phyloP scores from a whole-genome alignment of 2,797 vertebrate genomes.

The Lophius americanus region DNA sequence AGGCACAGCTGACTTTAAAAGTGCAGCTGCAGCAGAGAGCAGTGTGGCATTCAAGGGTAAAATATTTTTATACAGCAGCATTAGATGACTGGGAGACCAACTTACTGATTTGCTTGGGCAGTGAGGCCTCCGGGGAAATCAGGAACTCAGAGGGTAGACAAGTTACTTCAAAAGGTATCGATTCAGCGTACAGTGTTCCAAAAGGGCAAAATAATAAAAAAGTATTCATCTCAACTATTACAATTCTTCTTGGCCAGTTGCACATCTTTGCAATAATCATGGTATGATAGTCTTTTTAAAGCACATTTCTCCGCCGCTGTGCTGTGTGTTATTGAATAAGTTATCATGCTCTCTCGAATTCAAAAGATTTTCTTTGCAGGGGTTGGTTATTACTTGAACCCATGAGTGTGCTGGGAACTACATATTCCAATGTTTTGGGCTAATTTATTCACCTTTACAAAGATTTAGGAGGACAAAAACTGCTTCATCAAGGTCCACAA shows the following conservation, averaged over 20 bases:
- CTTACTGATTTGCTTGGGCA: conserved; percentile 9
- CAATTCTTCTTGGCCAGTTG: conserved; percentile 10
- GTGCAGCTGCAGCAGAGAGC: conserved; percentile 41
- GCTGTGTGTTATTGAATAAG: neutral
- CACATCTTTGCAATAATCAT: conserved; percentile 15
- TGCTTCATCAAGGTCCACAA: neutral
- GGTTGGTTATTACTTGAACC: too few species aligned
- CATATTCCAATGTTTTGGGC: neutral
- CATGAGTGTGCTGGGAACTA: neutral
- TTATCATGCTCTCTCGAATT: too few species aligned
- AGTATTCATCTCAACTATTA: neutral
- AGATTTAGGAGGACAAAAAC: neutral
- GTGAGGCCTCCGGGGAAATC: conserved; percentile 31
- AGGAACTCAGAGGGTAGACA: conserved; percentile 5
- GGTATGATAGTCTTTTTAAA: neutral
- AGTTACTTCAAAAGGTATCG: conserved; percentile 6
- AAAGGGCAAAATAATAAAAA: neutral
- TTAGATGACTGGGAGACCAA: conserved; percentile 10
- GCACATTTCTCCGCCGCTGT: neutral
- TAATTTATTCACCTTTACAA: neutral
- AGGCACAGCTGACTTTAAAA: conserved; percentile 38
- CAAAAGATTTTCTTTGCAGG: too few species aligned
- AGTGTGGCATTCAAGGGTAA: conserved; percentile 22
- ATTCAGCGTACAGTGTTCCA: conserved; percentile 9
- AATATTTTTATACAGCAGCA: conserved; percentile 25